Base-by-base conservation (phyloP, 2,797 vertebrate species). In the Poecilia wingei region DNA sequence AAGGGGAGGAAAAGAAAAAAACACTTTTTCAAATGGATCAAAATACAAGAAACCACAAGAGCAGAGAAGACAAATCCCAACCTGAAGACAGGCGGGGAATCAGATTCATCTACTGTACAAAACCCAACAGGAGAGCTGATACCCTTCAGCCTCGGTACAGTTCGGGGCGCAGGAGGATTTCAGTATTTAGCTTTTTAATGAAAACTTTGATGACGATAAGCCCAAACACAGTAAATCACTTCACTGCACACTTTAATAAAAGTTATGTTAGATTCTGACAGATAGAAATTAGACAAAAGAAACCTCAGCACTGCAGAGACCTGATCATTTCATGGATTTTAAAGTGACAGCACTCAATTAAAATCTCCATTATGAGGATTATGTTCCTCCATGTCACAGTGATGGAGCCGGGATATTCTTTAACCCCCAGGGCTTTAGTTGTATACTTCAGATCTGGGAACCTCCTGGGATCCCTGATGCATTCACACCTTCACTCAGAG, bases 341-440 rank as follows among this genome's bases (percentile, higher is more conserved):
- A 77, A 76, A 83, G 84, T 76, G 77, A 83, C 79, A 47, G 28
- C 7, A 78, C 75, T 89, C 82, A 83, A 83, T 90, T 92, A 91
- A 87, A 83, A 76, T 28, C 39, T 76, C 87, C 87, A 88, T 13
- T 69, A 69, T 77, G 82, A 84, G 89, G 82, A 83, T 88, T 86
- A 74, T 66, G 83, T 83, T 82, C 57, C n/a, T 51, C 5, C 71
- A 69, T 80, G 86, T 86, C 90, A 82, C 74, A 20, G 33, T 87
- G 86, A 93, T 91, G 86, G 82, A 88, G 80, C 10, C 68, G 77
- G 74, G 53, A 53, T 20, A 25, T 77, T 90, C 84, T 88, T 91
- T 88, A 88, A 93, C 84, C 90, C 81, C 81, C 59, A 53, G n/a
- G 86, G 87, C 83, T 74, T 80, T 64, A 74, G 76, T 86, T 88